A percentile compares a stretch with the other conserved stretches of the same genome.
Conservation (phyloP, 2,888 invertebrate genomes). For the Clanis bilineata region DNA sequence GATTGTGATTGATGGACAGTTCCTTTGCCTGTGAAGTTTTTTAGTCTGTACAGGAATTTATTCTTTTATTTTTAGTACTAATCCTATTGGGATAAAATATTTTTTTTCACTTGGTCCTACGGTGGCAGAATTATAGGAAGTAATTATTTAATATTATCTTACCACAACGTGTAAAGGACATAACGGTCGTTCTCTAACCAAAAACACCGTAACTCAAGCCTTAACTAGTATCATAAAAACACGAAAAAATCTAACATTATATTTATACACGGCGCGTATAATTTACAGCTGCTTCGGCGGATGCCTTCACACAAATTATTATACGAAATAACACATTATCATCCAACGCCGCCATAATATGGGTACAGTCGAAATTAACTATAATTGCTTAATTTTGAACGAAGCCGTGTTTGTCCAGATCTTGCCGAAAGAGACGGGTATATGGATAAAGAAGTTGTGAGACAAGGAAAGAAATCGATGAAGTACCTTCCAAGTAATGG, state of each 20-base stretch:
- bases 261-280: conserved; percentile 41
- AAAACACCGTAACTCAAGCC: conserved; percentile 6
- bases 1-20: conserved; percentile 28
- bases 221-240: conserved; percentile 7
- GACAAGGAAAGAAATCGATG: conserved; percentile 6
- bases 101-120: too few species aligned
- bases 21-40: neutral
- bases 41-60: neutral
- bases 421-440: conserved; percentile 2
- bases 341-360: conserved; percentile 70
- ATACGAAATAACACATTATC: conserved; percentile 80
- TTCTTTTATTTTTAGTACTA: neutral
- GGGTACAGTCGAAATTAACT: conserved; percentile 79
- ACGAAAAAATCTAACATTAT: conserved; percentile 16
- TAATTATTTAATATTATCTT: too few species aligned
- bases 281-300: conserved; percentile 79
- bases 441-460: neutral
- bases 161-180: neutral
- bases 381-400: conserved; percentile 81
- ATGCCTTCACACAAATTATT: conserved; percentile 81
- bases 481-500: conserved; percentile 16
- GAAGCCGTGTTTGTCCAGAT: conserved; percentile 16
- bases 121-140: too few species aligned
- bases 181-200: neutral
- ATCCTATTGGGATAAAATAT: too few species aligned